phyloP scores from a whole-genome alignment of 2,797 vertebrate species.

The Pseudomugil tenellus region DNA sequence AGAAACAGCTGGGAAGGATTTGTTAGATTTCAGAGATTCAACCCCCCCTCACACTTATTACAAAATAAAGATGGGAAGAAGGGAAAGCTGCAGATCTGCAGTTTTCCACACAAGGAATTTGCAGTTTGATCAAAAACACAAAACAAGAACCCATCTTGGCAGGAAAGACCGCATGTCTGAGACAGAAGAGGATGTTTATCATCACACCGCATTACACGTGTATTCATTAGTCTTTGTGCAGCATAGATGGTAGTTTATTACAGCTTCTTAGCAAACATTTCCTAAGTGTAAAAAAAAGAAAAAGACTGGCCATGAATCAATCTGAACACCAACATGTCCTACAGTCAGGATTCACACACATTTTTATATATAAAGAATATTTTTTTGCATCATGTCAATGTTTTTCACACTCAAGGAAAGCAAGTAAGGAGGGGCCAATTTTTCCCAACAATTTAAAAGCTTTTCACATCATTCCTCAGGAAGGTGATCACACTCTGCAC shows the following conservation, averaged over 20 bases:
- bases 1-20: slow-evolving; percentile 26
- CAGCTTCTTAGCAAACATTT: slow-evolving; percentile 19
- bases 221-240: slow-evolving; percentile 28
- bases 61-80: background rate
- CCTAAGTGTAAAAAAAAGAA: slow-evolving; percentile 12
- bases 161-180: background rate
- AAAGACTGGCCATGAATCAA: slow-evolving; percentile 48
- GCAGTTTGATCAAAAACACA: background rate
- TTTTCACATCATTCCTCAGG: slow-evolving; percentile 50
- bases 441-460: slow-evolving; percentile 19
- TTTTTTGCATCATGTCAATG: slow-evolving; percentile 8
- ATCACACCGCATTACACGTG: background rate
- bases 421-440: background rate
- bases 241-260: slow-evolving; percentile 35
- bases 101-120: background rate
- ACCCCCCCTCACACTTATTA: background rate
- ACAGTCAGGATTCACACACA: slow-evolving; percentile 54
- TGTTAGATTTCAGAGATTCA: slow-evolving; percentile 28
- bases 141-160: background rate
- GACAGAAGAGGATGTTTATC: background rate
- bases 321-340: slow-evolving; percentile 46
- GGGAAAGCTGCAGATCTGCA: slow-evolving; percentile 6
- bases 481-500: slow-evolving; percentile 48
- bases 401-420: slow-evolving; percentile 33
- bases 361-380: slow-evolving; percentile 12